Base-by-base conservation (phyloP, 2,113 vertebrate genomes). In the Prionailurus viverrinus region DNA sequence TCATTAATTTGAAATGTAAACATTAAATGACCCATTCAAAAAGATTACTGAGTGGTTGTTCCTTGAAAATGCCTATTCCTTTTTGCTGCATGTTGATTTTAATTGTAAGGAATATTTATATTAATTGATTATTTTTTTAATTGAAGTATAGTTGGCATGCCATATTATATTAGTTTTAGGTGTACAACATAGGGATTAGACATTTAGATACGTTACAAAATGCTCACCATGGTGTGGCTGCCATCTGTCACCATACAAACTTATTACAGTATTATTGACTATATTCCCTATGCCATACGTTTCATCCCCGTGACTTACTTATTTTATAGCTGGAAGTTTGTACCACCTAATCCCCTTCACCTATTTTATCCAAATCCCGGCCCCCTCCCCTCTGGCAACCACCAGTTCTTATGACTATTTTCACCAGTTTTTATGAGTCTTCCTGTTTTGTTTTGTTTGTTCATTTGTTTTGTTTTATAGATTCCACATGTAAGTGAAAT, bases 1-100 rank as follows among this genome's bases (percentile, higher is more conserved):
- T 82, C 58, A 74, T 84, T 79, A 88, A 89, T 33, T 95, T 1
- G 27, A 85, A 95, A 65, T 92, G 68, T 94, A 94, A 95, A 48
- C 55, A 90, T 61, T 61, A 45, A 31, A 79, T 93, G 63, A 23
- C 58, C 48, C 51, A 81, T 76, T 33, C 41, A 65, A 80, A 91
- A 85, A 48, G 1, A 39, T 85, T 73, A 83, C 16, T 69, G 81
- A 85, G 41, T 81, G 51, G 41, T 41, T 68, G n/a, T 71, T 89
- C 53, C 66, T 92, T 95, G 7, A 89, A 89, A 92, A 94, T 84
- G 63, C 45, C n/a, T 92, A 2, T 94, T 84, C 19, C 15, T 92
- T 31, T 79, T 94, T 80, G 15, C n/a, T 91, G 21, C n/a, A 8
- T 89, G 3, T 91, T 63, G 33, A 83, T 90, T 92, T 93, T 93